Base-by-base conservation (phyloP, 2,113 vertebrate genomes). In the Orthonyx spaldingii region DNA sequence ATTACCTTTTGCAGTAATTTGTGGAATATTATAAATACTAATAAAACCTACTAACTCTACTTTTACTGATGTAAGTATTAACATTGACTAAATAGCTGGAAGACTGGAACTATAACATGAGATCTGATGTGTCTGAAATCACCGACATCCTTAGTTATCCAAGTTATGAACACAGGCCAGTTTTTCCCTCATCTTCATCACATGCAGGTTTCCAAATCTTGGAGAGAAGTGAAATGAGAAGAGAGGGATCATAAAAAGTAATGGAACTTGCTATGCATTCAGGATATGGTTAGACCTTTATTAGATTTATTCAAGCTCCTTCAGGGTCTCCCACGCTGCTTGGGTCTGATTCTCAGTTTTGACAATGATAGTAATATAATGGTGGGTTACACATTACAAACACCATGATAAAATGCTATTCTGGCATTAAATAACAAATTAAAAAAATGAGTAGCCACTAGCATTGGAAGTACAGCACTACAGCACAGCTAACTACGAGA, bases 41-140 rank as follows among this genome's bases (percentile, higher is more conserved):
- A 17, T 18, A 89, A 35, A 27, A 52, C 53, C 61, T 60, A 65
- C 16, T 44, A 76, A 76, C 61, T 57, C 32, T 72, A 0, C 28
- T 83, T 79, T 77, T 90, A 68, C 17, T 18, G 4, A 68, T 41
- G 9, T n/a, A 41, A 68, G 11, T n/a, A 72, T 53, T 69, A 9
- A 2, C 14, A 49, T 3, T 71, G 19, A 28, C 33, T 47, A 47
- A 87, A 74, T 7, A 91, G 19, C 19, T 66, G 39, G 12, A 89
- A 91, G 37, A 24, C n/a, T 55, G 0, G 11, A 84, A 53, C n/a
- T 27, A 35, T 1, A 86, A 28, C 27, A 57, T 17, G 44, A 87
- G 37, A 69, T 41, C 47, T 0, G 0, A 66, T 8, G 8, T 14
- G 16, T 30, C 46, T 55, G 35, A 33, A 65, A 65, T 7, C 35